Conservation (phyloP, 2,797 vertebrate genomes). For the Peromyscus nudipes region DNA sequence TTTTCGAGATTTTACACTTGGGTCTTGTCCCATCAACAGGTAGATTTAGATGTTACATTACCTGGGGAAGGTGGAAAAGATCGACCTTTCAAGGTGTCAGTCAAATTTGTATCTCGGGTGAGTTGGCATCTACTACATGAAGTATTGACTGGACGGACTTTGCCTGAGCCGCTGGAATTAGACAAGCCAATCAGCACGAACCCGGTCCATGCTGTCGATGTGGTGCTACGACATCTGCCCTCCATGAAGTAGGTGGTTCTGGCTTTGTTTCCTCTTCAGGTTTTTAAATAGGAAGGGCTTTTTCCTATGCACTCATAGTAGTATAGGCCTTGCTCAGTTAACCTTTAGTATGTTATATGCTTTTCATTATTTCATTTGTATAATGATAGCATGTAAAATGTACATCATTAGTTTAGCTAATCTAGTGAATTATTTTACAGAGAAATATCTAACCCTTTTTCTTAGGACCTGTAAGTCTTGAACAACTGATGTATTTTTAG, state of each 20-base stretch:
- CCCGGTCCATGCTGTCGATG: constrained; percentile 99
- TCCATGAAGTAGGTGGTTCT: constrained; percentile 96
- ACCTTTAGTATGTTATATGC: neutral
- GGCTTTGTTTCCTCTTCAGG: constrained; percentile 58
- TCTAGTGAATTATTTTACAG: constrained; percentile 56
- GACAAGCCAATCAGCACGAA: constrained; percentile 99
- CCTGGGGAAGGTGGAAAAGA: constrained; percentile 99
- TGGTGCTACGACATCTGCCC: constrained; percentile 98
- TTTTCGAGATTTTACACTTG: constrained; percentile 54
- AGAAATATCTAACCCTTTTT: constrained; percentile 57
- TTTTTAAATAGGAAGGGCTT: constrained; percentile 63
- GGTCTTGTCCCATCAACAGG: constrained; percentile 87
- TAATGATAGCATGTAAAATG: constrained; percentile 17
- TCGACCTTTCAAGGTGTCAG: constrained; percentile 98
- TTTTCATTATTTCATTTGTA: constrained; percentile 61
- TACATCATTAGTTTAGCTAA: constrained; percentile 27
- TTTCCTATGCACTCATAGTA: constrained; percentile 14
- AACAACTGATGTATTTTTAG: constrained; percentile 55
- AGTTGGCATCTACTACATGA: constrained; percentile 99
- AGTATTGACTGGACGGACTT: constrained; percentile 97
- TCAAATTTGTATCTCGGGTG: constrained; percentile 99
- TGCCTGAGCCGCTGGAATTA: constrained; percentile 98
- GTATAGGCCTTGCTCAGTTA: constrained; percentile 41
- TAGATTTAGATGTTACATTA: constrained; percentile 99
- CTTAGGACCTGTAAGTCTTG: constrained; percentile 54